A percentile compares a stretch with the other conserved stretches of the same genome.
Evolutionary conservation across 2,797 vertebrate species (phyloP).

Genomic region (Galaxias olidus): DNA sequence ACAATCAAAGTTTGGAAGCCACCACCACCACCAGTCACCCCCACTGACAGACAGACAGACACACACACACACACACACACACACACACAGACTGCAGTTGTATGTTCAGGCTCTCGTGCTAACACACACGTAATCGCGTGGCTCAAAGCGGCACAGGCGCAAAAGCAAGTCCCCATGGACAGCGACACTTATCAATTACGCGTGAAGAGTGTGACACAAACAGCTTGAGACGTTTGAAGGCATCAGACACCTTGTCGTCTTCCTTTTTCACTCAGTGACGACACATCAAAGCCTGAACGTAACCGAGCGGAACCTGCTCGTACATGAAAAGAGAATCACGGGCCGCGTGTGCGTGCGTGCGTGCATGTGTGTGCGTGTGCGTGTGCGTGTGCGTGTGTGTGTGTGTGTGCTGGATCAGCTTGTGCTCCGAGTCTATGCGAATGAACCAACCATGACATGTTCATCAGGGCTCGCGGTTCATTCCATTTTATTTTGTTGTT

Average conservation of each 20-base stretch:
- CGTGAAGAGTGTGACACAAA: not conserved
- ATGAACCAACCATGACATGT: too few relatives aligned
- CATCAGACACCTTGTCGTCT: conserved; percentile 21
- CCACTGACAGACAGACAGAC: not conserved
- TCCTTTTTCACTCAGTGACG: conserved; percentile 19
- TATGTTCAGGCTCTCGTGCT: not conserved
- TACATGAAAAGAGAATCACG: not conserved
- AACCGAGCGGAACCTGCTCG: conserved; percentile 1
- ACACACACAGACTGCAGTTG: not conserved
- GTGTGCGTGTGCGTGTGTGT: not conserved
- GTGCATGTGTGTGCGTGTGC: not conserved
- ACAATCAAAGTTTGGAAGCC: too few relatives aligned
- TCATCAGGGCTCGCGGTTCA: too few relatives aligned
- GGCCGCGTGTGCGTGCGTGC: not conserved
- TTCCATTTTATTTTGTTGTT: too few relatives aligned
- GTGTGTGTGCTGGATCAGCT: too few relatives aligned
- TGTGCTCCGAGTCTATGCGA: too few relatives aligned
- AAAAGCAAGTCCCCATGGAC: not conserved
- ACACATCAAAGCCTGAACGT: conserved; percentile 31
- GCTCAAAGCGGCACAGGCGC: not conserved
- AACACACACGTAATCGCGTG: not conserved
- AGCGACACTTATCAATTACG: not conserved
- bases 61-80: not conserved
- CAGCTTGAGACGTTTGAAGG: conserved; percentile 17
- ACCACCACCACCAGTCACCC: too few relatives aligned